Conservation (phyloP, 1,140 invertebrate species). For the Drosophila elegans region DNA sequence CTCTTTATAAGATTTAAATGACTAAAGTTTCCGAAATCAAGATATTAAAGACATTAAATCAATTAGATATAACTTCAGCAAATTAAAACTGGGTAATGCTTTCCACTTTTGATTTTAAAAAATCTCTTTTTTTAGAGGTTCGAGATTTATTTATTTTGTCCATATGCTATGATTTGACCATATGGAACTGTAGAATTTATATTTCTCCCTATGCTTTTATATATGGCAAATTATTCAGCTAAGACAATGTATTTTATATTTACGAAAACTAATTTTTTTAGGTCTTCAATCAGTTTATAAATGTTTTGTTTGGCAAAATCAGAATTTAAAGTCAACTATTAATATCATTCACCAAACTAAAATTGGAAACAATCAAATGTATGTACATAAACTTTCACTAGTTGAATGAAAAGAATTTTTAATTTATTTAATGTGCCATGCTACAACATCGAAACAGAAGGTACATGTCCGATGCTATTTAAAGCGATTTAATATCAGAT, state of each 20-base stretch:
- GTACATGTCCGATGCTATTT: slow-evolving; percentile 60
- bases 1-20: too few relatives aligned
- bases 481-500: slow-evolving; percentile 68
- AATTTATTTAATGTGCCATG: slow-evolving; percentile 66
- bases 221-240: too few relatives aligned
- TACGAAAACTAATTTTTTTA: too few relatives aligned
- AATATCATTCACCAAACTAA: too few relatives aligned
- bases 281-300: too few relatives aligned
- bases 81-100: too few relatives aligned
- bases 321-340: too few relatives aligned
- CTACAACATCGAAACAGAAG: slow-evolving; percentile 21
- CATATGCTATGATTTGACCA: neutral
- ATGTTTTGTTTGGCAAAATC: neutral
- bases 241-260: too few relatives aligned
- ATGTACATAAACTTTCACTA: neutral
- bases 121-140: neutral
- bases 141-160: neutral
- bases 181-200: neutral
- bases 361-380: neutral
- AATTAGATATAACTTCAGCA: too few relatives aligned
- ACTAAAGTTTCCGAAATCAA: too few relatives aligned
- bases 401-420: slow-evolving; percentile 35
- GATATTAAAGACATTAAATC: too few relatives aligned
- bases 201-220: too few relatives aligned
- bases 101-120: neutral